phyloP scores from a whole-genome alignment of 2,888 invertebrate genomes.

The Cantharis rufa region DNA sequence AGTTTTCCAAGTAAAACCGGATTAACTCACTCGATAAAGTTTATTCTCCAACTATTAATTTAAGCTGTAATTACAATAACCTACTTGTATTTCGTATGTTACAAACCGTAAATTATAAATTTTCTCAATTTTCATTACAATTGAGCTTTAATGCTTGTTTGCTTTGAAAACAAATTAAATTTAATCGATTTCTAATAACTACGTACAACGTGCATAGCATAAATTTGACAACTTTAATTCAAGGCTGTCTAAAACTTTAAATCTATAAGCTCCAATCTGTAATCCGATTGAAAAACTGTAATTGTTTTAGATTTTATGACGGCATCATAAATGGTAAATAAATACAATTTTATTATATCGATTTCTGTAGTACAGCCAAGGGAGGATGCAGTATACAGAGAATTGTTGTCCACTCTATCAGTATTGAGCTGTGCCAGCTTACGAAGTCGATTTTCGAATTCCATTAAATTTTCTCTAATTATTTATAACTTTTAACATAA shows the following conservation, averaged over 20 bases:
- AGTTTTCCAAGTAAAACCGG: neutral
- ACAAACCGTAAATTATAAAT: neutral
- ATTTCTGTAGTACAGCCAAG: neutral
- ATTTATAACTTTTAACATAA: neutral
- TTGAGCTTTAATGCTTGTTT: constrained; percentile 5
- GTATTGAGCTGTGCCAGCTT: too few species aligned
- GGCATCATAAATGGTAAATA: neutral
- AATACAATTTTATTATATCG: neutral
- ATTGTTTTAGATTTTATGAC: constrained; percentile 3
- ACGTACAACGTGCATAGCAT: neutral
- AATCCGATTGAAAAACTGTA: constrained; percentile 5
- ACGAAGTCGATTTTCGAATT: neutral
- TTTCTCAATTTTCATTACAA: neutral
- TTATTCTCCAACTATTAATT: neutral
- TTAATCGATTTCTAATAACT: constrained; percentile 1
- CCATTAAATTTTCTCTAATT: neutral
- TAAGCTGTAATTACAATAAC: neutral
- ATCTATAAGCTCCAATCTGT: constrained; percentile 3
- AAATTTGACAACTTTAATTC: constrained; percentile 11
- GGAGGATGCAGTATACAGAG: neutral
- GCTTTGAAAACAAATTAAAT: constrained; percentile 8
- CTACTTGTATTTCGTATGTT: neutral
- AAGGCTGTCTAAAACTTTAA: constrained; percentile 7
- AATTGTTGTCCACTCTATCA: neutral
- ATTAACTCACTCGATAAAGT: neutral